Conservation (phyloP, 2,888 invertebrate species). For the Latheticus oryzae region DNA sequence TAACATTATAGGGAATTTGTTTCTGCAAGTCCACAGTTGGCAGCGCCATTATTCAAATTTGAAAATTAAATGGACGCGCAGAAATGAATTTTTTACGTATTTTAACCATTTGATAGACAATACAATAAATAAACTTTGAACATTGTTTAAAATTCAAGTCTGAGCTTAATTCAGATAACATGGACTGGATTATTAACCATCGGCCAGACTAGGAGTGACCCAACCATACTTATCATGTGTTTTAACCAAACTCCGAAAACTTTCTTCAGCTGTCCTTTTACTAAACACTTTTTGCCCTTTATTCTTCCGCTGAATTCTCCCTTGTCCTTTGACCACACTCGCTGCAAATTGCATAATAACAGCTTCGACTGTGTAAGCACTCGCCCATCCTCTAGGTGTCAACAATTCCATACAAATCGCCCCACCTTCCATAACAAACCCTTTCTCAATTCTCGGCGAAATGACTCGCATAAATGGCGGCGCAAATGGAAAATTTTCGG, state of each 20-base stretch:
- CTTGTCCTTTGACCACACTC: conserved; percentile 89
- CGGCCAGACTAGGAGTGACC: conserved; percentile 88
- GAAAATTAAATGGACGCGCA: not conserved
- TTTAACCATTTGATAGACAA: conserved; percentile 5
- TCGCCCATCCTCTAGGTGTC: conserved; percentile 89
- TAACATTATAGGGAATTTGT: too few relatives aligned
- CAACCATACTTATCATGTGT: conserved; percentile 93
- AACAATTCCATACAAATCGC: conserved; percentile 91
- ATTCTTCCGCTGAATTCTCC: conserved; percentile 81
- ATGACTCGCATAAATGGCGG: conserved; percentile 83
- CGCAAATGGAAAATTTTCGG: conserved; percentile 90
- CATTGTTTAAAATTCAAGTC: conserved; percentile 44
- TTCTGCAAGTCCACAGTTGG: too few relatives aligned
- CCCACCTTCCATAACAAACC: conserved; percentile 91
- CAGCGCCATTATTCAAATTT: too few relatives aligned
- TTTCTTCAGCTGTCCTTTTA: conserved; percentile 85
- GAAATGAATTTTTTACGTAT: not conserved
- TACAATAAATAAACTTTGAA: conserved; percentile 21
- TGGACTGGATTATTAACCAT: conserved; percentile 71
- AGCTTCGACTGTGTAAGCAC: conserved; percentile 88
- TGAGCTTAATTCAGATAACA: conserved; percentile 47
- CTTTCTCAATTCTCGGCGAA: conserved; percentile 74
- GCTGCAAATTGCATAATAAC: conserved; percentile 91
- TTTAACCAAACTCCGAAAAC: conserved; percentile 87
- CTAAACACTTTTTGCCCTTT: conserved; percentile 84